Conservation (phyloP, 2,888 invertebrate genomes). For the Watsonalla binaria region DNA sequence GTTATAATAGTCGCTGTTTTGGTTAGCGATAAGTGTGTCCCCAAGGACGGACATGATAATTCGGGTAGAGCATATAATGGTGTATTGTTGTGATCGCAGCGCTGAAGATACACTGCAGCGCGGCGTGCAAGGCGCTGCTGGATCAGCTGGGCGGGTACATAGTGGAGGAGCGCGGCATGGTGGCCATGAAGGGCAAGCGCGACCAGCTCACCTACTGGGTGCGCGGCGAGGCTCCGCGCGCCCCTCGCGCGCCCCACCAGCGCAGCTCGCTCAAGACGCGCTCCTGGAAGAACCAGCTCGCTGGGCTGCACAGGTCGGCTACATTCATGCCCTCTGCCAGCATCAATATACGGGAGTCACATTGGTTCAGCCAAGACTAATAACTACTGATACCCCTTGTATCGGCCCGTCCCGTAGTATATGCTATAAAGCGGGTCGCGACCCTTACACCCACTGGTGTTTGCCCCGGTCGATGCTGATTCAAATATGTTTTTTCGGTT, state of each 20-base stretch:
- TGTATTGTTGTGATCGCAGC: slow-evolving; percentile 65
- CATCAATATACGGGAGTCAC: too few relatives aligned
- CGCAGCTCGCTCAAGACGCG: slow-evolving; percentile 83
- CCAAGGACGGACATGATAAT: too few relatives aligned
- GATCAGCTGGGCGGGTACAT: slow-evolving; percentile 87
- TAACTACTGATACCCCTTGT: too few relatives aligned
- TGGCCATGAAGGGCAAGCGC: slow-evolving; percentile 91
- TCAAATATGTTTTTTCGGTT: too few relatives aligned
- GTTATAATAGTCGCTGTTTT: too few relatives aligned
- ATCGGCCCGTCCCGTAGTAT: too few relatives aligned
- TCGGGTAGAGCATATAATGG: neutral
- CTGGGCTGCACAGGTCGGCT: slow-evolving; percentile 64
- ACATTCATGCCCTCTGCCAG: neutral
- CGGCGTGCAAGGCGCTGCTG: slow-evolving; percentile 83
- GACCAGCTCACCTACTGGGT: slow-evolving; percentile 91
- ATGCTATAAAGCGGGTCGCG: too few relatives aligned
- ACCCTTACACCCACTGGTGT: too few relatives aligned
- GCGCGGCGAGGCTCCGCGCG: slow-evolving; percentile 82
- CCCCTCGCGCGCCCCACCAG: slow-evolving; percentile 60
- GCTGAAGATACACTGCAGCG: slow-evolving; percentile 90
- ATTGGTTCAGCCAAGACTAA: too few relatives aligned
- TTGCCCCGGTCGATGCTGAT: too few relatives aligned
- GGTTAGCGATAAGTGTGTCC: too few relatives aligned
- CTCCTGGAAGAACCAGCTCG: slow-evolving; percentile 73
- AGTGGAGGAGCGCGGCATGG: slow-evolving; percentile 85